These are phyloP conservation scores for Colaptes auratus DNA, from an alignment of 2,113 vertebrate species.

Conservation along the genomic window DNA sequence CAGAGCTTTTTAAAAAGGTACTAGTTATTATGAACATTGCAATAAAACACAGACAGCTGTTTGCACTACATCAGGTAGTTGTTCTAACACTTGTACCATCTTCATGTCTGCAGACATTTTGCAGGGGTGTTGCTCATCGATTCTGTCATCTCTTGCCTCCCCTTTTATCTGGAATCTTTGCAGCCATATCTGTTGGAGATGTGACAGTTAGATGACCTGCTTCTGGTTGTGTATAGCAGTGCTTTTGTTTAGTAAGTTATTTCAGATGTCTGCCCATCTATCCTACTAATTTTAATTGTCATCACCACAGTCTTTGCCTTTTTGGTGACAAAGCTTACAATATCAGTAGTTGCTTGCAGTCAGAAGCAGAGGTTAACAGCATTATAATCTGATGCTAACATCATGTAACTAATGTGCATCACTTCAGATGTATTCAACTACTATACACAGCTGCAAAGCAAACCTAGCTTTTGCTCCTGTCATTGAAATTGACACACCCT, in stretches of 20 bases:
- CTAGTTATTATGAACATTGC: not conserved
- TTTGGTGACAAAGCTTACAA: not conserved
- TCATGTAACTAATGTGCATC: not conserved
- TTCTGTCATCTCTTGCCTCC: not conserved
- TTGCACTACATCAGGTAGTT: not conserved
- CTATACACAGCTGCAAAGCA: not conserved
- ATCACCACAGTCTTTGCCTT: not conserved
- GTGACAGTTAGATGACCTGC: not conserved
- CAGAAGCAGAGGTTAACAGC: not conserved
- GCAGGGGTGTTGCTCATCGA: not conserved
- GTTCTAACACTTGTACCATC: not conserved
- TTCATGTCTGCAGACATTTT: not conserved
- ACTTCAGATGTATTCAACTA: not conserved
- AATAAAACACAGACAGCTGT: not conserved
- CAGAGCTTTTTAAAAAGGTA: not conserved
- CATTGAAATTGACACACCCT: rapidly evolving
- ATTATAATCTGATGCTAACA: not conserved
- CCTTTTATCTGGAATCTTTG: not conserved
- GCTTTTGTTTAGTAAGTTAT: not conserved
- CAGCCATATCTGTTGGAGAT: not conserved
- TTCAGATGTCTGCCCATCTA: not conserved
- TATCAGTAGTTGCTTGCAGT: not conserved
- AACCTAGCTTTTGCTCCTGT: not conserved
- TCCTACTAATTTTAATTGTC: not conserved
- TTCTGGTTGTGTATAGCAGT: not conserved